Base-by-base conservation (phyloP, 2,113 vertebrate species). In the Callipepla californica region DNA sequence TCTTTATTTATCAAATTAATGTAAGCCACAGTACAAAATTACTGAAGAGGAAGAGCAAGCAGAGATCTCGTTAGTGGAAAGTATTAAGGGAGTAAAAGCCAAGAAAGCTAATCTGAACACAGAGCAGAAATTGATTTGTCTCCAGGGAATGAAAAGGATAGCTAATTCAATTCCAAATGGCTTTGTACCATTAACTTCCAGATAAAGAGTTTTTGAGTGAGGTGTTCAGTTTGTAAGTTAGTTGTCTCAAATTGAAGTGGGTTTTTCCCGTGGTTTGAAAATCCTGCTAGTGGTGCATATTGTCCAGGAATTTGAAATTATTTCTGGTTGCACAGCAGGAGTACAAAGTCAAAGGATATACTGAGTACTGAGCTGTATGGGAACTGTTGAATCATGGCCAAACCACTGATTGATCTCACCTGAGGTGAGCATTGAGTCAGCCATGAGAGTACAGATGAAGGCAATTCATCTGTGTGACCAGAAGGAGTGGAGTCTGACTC, bases 91-190 rank as follows among this genome's bases (percentile, higher is more conserved):
- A 88, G 38, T 80, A 83, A 94, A 85, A 93, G 83, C 76, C 80
- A 91, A 96, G 91, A 78, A 96, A n/a, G 79, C 87, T 85, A 66
- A 88, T 90, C 69, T 51, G 77, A 91, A 70, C 80, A 81, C 51
- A 91, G 73, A 76, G 87, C 44, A 51, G 82, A 91, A 78, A 57
- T 84, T 57, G 90, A 94, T 80, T 91, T 72, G 69, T 88, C 76
- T 95, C 82, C 48, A 61, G 85, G 85, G 90, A 87, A 68, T 4
- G 48, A 90, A 74, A 59, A 85, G 84, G 89, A 68, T 67, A 68
- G 72, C 80, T 89, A 87, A 93, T 93, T 92, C 68, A 53, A 57
- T 94, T 89, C 42, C 61, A 91, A 72, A 78, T 18, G 55, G 55
- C 32, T 6, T 94, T 90, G 63, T 28, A 28, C 51, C 28, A 28